Conservation (phyloP, 53 echinoderm and acorn worm genomes). For the Crossaster papposus region DNA sequence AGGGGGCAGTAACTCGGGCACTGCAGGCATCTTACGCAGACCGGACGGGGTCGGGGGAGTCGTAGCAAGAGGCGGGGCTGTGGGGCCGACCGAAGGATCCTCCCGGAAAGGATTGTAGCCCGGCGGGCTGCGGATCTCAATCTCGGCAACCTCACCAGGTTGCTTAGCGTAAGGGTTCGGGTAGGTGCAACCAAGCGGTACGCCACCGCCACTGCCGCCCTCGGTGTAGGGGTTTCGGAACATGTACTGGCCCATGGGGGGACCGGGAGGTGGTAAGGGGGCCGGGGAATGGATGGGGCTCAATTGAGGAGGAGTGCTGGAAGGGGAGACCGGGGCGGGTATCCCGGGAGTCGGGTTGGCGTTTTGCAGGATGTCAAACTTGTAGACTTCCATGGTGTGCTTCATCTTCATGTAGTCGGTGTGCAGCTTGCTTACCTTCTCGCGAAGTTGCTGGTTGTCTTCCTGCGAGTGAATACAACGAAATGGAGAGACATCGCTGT, state of each 20-base stretch:
- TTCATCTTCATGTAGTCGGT: conserved; percentile 81
- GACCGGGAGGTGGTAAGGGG: background rate
- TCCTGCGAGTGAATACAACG: conserved; percentile 39
- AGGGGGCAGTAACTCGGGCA: conserved; percentile 57
- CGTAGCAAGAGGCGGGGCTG: conserved; percentile 27
- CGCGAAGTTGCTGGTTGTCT: conserved; percentile 60
- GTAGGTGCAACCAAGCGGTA: background rate
- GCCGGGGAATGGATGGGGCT: conserved; percentile 48
- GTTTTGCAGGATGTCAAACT: conserved; percentile 71
- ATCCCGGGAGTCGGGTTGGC: conserved; percentile 49
- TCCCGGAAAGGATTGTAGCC: conserved; percentile 13
- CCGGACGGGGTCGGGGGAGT: background rate
- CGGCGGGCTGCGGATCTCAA: background rate
- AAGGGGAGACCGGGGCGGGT: conserved; percentile 41
- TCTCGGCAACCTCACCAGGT: background rate
- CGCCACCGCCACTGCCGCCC: background rate
- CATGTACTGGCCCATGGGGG: conserved; percentile 33
- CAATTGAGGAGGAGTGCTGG: conserved; percentile 23
- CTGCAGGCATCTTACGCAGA: conserved; percentile 11
- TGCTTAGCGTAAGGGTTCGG: conserved; percentile 21
- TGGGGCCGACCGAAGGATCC: background rate
- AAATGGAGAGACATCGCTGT: background rate
- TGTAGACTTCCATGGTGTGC: conserved; percentile 74
- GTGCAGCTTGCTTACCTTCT: conserved; percentile 72
- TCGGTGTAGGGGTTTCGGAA: conserved; percentile 54